phyloP scores from a whole-genome alignment of 2,888 invertebrate genomes.

The Candidula unifasciata region DNA sequence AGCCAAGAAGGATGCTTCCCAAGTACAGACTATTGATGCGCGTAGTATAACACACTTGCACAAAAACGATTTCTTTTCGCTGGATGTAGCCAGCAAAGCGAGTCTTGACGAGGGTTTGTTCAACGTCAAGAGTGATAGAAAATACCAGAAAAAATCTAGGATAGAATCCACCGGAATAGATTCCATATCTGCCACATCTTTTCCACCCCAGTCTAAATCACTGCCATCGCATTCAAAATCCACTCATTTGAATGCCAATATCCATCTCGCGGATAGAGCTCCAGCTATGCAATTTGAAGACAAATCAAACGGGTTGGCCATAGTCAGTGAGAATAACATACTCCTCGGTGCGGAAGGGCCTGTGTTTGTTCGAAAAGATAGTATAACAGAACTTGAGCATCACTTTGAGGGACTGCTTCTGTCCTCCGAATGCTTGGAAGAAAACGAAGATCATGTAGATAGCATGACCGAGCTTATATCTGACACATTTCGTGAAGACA shows the following conservation, averaged over 20 bases:
- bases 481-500: slow-evolving; percentile 45
- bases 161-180: neutral
- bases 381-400: slow-evolving; percentile 28
- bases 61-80: neutral
- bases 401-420: slow-evolving; percentile 21
- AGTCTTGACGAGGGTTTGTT: neutral
- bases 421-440: slow-evolving; percentile 48
- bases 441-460: slow-evolving; percentile 53
- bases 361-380: slow-evolving; percentile 5
- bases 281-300: slow-evolving; percentile 55
- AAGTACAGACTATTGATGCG: neutral
- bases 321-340: slow-evolving; percentile 21
- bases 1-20: neutral
- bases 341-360: slow-evolving; percentile 19
- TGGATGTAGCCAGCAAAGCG: neutral
- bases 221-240: slow-evolving; percentile 30
- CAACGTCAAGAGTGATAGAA: neutral
- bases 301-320: slow-evolving; percentile 28
- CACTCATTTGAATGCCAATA: neutral
- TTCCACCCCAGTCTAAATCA: neutral
- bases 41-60: neutral
- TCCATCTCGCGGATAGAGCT: slow-evolving; percentile 34
- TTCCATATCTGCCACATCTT: neutral
- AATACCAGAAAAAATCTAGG: neutral
- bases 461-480: slow-evolving; percentile 55